Evolutionary conservation across 1,140 invertebrate genomes (phyloP).

Genomic region (Drosophila miranda): DNA sequence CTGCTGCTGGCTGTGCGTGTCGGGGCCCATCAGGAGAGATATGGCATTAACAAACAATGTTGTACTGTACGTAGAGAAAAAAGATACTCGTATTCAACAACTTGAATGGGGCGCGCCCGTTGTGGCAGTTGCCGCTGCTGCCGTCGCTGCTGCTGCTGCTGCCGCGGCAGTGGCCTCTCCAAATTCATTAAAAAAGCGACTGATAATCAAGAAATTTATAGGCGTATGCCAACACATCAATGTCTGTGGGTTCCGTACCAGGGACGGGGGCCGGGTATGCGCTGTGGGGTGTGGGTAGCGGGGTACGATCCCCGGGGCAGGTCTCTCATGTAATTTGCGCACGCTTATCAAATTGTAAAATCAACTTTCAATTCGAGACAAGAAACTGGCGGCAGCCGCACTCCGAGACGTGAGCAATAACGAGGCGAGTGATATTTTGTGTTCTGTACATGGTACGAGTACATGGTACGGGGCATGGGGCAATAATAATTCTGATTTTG

Average conservation of each 20-base stretch:
- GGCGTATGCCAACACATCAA: slow-evolving; percentile 75
- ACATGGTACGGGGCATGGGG: not conserved
- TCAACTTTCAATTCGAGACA: slow-evolving; percentile 71
- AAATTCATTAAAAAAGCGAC: slow-evolving; percentile 69
- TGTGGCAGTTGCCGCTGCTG: no score
- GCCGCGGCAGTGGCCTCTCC: slow-evolving; percentile 41
- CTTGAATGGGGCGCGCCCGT: slow-evolving; percentile 41
- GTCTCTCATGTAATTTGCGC: slow-evolving; percentile 74
- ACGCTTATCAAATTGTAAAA: slow-evolving; percentile 78
- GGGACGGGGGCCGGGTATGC: no score
- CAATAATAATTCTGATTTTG: slow-evolving; percentile 75
- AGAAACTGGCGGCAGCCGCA: slow-evolving; percentile 38
- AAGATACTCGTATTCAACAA: slow-evolving; percentile 43
- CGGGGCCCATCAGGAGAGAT: slow-evolving; percentile 38
- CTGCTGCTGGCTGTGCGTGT: slow-evolving; percentile 36
- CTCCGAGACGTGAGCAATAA: slow-evolving; percentile 69
- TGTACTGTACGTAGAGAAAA: slow-evolving; percentile 27
- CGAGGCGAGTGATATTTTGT: slow-evolving; percentile 72
- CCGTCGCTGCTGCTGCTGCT: not conserved
- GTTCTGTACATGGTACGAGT: slow-evolving; percentile 24
- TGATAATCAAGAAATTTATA: slow-evolving; percentile 76
- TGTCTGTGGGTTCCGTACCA: slow-evolving; percentile 31
- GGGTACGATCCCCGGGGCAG: slow-evolving; percentile 39
- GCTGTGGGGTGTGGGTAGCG: not conserved
- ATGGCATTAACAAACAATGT: slow-evolving; percentile 41